phyloP scores from a whole-genome alignment of 2,888 invertebrate genomes.

The Apamea anceps region DNA sequence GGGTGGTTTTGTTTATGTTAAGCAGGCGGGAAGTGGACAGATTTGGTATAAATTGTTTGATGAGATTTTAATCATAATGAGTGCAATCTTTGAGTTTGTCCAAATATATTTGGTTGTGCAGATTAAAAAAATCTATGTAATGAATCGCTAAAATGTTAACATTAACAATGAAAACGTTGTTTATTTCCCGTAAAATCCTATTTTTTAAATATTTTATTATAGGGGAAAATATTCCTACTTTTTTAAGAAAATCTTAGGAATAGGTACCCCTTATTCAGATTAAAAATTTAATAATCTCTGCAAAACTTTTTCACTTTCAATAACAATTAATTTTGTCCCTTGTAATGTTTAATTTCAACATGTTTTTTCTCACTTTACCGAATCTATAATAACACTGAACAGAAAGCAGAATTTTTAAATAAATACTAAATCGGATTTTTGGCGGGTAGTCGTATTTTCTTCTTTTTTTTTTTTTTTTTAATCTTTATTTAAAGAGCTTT shows the following conservation, averaged over 20 bases:
- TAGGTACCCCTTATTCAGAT: not conserved
- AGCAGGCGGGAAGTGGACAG: not conserved
- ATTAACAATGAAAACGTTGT: not conserved
- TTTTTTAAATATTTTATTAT: no score
- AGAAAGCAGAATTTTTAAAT: conserved; percentile 40
- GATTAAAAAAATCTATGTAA: not conserved
- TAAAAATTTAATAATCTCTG: not conserved
- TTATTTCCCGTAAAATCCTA: not conserved
- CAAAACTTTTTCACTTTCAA: not conserved
- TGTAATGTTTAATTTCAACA: conserved; percentile 37
- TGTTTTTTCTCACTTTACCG: conserved; percentile 25
- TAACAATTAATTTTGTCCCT: conserved; percentile 30
- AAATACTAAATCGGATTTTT: conserved; percentile 22
- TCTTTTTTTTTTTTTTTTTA: no score
- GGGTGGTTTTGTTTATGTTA: conserved; percentile 15
- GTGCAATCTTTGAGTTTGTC: not conserved
- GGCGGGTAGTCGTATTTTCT: conserved; percentile 11
- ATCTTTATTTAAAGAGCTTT: no score
- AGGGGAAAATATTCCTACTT: no score
- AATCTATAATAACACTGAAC: conserved; percentile 29
- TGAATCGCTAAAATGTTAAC: not conserved
- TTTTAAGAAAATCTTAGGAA: not conserved
- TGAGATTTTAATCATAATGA: not conserved
- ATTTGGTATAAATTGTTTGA: not conserved
- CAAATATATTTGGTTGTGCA: not conserved